Base-by-base conservation (phyloP, 2,113 vertebrate genomes). In the Heterotilapia buettikoferi region DNA sequence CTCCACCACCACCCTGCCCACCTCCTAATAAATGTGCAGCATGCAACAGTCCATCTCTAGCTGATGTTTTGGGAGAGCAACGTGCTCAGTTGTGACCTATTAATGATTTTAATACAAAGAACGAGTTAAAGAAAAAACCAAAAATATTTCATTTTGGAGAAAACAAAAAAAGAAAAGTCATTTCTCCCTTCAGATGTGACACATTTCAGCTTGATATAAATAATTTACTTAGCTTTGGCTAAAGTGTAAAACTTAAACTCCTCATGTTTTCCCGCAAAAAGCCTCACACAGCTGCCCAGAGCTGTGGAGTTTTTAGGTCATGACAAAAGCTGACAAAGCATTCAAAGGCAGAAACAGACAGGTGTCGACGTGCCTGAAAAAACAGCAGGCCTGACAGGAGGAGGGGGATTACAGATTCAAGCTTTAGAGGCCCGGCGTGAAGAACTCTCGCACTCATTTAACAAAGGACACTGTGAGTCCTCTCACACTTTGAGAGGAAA, bases 101-200 rank as follows among this genome's bases (percentile, higher is more conserved):
- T 1, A 40, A 11, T 45, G 21, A 26, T 45, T 45, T 43, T 45
- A 9, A 45, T 10, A 43, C 68, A 73, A 26, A 24, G 21, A 73
- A 73, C 0, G 2, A 45, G 66, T 43, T 24, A 1, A 71, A 71
- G 0, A 71, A 36, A 38, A 11, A 63, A 18, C 0, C 4, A 2
- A 18, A 59, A 31, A 31, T 31, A 59, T 59, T 29, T 59, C 13
- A 29, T 59, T 29, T 26, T 16, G 24, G 19, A 4, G 11, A 56
- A 6, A 26, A 0, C 1, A 4, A 1, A 33, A 33, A 33, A 19
- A 19, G 1, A 21, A 45, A 73, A 45, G 21, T 73, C 0, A 76
- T 47, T 76, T 76, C 40, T 47, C 8, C 40, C 40, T 10, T 47
- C 24, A 47, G 43, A 19, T 47, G 43, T 11, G 68, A 29, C 14